A percentile compares a stretch with the other conserved stretches of the same genome.
Conservation (phyloP, 2,797 vertebrate genomes). For the Monodelphis domestica region DNA sequence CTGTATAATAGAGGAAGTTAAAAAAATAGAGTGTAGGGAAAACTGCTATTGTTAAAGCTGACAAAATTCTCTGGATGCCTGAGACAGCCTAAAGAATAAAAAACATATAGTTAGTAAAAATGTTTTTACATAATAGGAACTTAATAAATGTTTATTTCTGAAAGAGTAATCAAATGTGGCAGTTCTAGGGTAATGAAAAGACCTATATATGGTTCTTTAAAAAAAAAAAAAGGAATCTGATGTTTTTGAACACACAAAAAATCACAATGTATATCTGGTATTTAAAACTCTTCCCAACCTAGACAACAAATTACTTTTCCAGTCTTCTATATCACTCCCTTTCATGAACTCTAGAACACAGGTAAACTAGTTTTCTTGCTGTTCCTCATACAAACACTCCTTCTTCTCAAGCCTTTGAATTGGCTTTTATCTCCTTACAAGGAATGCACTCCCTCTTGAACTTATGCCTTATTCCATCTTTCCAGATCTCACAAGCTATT, state of each 20-base stretch:
- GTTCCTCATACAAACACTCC: background rate
- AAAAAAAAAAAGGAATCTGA: background rate
- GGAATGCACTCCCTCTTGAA: background rate
- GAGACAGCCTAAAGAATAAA: constrained; percentile 87
- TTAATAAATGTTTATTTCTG: background rate
- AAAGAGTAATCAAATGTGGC: constrained; percentile 6
- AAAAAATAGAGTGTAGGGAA: constrained; percentile 98
- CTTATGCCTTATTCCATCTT: background rate
- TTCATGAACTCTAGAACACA: background rate
- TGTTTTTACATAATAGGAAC: constrained; percentile 16
- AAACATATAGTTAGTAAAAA: constrained; percentile 25
- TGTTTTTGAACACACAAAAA: background rate
- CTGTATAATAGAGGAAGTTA: constrained; percentile 98
- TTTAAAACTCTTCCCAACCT: background rate
- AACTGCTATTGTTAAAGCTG: constrained; percentile 89
- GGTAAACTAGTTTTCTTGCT: background rate
- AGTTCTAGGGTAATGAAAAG: constrained; percentile 20
- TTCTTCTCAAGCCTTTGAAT: background rate
- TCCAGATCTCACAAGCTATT: background rate
- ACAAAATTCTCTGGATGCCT: constrained; percentile 89
- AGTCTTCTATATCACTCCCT: no score
- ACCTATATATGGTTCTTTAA: background rate
- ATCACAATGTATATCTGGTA: background rate
- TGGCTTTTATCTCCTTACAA: background rate
- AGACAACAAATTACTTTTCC: background rate